These are phyloP conservation scores for Sinelater perroti DNA, from an alignment of 2,888 invertebrate species.

Conservation along the genomic window DNA sequence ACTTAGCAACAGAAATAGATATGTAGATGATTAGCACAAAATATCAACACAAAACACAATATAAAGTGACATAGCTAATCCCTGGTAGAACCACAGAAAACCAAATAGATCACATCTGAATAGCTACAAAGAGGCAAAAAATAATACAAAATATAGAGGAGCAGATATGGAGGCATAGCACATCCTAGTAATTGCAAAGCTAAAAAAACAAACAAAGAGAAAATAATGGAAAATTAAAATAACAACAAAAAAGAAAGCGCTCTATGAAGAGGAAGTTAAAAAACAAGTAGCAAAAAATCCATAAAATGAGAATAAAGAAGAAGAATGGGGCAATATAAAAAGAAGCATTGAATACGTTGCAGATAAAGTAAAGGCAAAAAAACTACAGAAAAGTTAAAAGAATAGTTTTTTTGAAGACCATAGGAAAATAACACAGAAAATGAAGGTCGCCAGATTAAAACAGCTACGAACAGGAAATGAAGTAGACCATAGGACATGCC, in stretches of 20 bases:
- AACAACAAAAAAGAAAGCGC: neutral
- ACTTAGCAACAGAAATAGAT: neutral
- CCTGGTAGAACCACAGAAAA: neutral
- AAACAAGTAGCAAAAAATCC: neutral
- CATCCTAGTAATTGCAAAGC: conserved; percentile 1
- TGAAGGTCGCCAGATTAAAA: no score
- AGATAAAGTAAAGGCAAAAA: neutral
- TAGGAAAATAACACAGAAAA: no score
- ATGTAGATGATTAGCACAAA: conserved; percentile 10
- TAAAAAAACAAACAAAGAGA: neutral
- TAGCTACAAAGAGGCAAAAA: neutral
- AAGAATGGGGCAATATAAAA: neutral
- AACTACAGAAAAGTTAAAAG: neutral
- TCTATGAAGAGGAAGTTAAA: neutral
- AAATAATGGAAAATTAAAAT: neutral
- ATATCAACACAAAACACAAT: neutral
- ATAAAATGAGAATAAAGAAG: neutral
- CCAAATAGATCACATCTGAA: neutral
- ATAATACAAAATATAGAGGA: neutral
- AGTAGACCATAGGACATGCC: no score
- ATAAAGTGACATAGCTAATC: no score
- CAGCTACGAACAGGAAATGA: no score
- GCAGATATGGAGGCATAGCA: neutral
- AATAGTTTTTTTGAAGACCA: no score
- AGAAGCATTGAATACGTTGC: neutral